phyloP scores from a whole-genome alignment of 2,113 vertebrate species.

The Leptosomus discolor region DNA sequence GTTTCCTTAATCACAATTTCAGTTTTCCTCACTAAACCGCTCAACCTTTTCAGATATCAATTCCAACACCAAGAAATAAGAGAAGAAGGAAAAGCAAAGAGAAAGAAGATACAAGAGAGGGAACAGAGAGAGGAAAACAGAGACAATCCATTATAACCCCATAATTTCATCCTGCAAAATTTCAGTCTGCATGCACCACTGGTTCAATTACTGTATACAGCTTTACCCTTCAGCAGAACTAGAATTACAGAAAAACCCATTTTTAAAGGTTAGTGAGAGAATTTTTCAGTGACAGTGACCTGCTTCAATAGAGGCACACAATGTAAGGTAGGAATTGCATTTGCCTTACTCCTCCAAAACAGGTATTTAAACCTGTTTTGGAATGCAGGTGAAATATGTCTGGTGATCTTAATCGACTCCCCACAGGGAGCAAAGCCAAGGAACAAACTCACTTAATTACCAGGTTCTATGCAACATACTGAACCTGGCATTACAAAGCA shows the following conservation, averaged over 20 bases:
- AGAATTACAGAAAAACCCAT: slow-evolving; percentile 36
- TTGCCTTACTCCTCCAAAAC: not conserved
- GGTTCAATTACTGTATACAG: slow-evolving; percentile 52
- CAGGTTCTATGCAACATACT: not conserved
- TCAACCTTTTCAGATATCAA: not conserved
- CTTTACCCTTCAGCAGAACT: slow-evolving; percentile 30
- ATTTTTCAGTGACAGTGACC: slow-evolving; percentile 42
- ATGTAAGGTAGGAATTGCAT: not conserved
- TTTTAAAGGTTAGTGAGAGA: slow-evolving; percentile 57
- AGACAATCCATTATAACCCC: not conserved
- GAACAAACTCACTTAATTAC: slow-evolving; percentile 20
- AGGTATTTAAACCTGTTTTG: not conserved
- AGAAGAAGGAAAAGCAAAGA: not conserved
- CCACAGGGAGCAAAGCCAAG: not conserved
- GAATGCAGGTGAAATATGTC: not conserved
- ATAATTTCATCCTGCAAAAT: slow-evolving; percentile 18
- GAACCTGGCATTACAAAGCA: not conserved
- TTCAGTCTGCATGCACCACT: slow-evolving; percentile 37
- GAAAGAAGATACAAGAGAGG: not conserved
- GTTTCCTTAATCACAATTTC: slow-evolving; percentile 2
- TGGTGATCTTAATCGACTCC: slow-evolving; percentile 16
- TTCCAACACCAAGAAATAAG: not conserved
- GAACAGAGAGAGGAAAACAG: not conserved
- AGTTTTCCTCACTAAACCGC: not conserved
- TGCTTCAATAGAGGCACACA: not conserved